Base-by-base conservation (phyloP, 2,888 invertebrate species). In the Apocheima hispidaria region DNA sequence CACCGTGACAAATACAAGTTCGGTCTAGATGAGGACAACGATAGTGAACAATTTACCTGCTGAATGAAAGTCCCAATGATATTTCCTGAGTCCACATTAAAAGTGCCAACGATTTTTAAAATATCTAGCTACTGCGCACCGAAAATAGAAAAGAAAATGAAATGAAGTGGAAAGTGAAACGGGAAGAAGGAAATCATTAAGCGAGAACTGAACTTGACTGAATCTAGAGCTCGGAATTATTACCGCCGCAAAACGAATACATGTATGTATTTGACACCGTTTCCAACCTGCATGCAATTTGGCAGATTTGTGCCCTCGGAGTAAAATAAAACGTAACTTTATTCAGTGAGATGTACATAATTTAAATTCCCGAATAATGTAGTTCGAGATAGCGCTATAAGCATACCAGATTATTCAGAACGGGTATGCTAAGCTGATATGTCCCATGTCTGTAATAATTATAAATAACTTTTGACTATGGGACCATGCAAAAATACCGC, bases 101-200 rank as follows among this genome's bases (percentile, higher is more conserved):
- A 60, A 60, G 28, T 49, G 51, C 54, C 55, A 38, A 44, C 60
- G 44, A 43, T 18, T 38, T 44, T 60, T 61, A 35, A 52, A 63
- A 60, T 46, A 48, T 48, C 61, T 62, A 56, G 63, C 65, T 50
- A 62, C 64, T 60, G 66, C 63, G 66, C 63, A 58, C 65, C 60
- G 43, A 60, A 67, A 65, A 67, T 65, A 68, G 64, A 64, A 62
- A 53, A 58, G 58, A 63, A 69, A 68, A 67, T 66, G 65, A 61
- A 62, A 58, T 63, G 49, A 49, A 68, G 64, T 63, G 60, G 63
- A 64, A 70, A 68, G 65, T 70, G 64, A 68, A 66, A 68, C 66
- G 66, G 66, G 63, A 70, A 68, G 66, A 63, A 70, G 70, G 70
- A 70, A 70, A 70, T 68, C 70, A 70, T 70, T 70, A 68, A 63